Evolutionary conservation across 2,888 invertebrate species (phyloP), one percentile per base, ranked within the genome.

Genomic region (Autographa pulchrina): DNA sequence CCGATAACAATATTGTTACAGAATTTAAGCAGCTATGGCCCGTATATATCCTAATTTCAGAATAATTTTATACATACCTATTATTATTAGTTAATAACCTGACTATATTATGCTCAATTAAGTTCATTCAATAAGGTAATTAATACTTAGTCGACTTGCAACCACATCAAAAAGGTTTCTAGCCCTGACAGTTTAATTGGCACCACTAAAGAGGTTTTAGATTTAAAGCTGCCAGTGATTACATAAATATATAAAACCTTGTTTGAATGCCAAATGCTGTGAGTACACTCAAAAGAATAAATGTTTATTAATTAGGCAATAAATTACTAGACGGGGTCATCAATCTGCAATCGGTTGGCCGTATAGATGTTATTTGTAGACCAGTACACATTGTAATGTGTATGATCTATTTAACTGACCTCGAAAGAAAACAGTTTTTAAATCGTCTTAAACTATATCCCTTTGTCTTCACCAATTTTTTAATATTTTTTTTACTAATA

Each of bases 251-350:
- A 60, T 54, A 59, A n/a, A 59, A 48, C 63, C 64, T 59, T 18
- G 63, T 60, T 32, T 72, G 72, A 76, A 81, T 78, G 64, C 69
- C 16, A 77, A 77, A 72, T 67, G 75, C 54, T 70, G 73, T 56
- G 52, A 68, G 56, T 52, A 41, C 31, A 54, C 61, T 70, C 60
- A 69, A 52, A 62, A 59, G 62, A 64, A 72, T 74, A 67, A 63
- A 77, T 74, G 69, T 75, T 80, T 78, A 8, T 68, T 41, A 72
- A 75, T 18, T 16, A 69, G 73, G 64, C 58, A 61, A 54, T 75
- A 73, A 73, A 75, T 80, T 72, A 66, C 25, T 65, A 25, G 71
- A 59, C 54, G 43, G 8, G 65, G 60, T 74, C 74, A 65, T 82
- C 32, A 38, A 76, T 81, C 76, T 79, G 60, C 9, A 59, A 58